Evolutionary conservation across 2,113 vertebrate species (phyloP).

Genomic region (Microtus pennsylvanicus): DNA sequence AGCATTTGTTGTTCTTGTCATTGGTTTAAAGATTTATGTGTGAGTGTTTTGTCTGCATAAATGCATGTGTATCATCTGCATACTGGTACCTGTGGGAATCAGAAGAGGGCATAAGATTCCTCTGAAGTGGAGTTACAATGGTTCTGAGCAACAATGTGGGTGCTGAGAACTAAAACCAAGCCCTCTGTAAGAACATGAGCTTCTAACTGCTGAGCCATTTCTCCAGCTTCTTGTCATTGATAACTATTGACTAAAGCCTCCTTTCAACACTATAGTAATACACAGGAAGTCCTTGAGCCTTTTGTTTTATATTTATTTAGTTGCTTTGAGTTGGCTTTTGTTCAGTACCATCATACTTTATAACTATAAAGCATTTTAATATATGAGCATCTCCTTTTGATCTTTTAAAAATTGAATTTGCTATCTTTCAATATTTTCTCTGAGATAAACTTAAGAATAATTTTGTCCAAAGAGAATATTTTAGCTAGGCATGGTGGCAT

Average conservation of each 20-base stretch:
- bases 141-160: not conserved
- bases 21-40: not conserved
- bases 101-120: not conserved
- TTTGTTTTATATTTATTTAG: not conserved
- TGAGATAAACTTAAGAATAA: slow-evolving; percentile 41
- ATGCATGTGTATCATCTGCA: not conserved
- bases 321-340: slow-evolving; percentile 40
- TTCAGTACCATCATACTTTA: slow-evolving; percentile 7
- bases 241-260: slow-evolving; percentile 1
- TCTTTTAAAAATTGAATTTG: slow-evolving; percentile 13
- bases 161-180: not conserved
- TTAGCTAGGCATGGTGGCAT: not conserved
- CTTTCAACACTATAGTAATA: not conserved
- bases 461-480: slow-evolving; percentile 44
- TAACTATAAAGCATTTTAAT: not conserved
- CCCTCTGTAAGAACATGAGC: not conserved
- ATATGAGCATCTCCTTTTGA: not conserved
- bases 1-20: slow-evolving; percentile 17
- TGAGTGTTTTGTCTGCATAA: not conserved
- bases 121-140: not conserved
- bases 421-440: slow-evolving; percentile 35
- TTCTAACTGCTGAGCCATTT: not conserved
- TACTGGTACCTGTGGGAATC: not conserved
- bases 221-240: not conserved
- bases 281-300: not conserved